Percentiles rank a stretch among this genome's conserved stretches.
Conservation (phyloP, 2,113 vertebrate species). For the Tursiops truncatus region DNA sequence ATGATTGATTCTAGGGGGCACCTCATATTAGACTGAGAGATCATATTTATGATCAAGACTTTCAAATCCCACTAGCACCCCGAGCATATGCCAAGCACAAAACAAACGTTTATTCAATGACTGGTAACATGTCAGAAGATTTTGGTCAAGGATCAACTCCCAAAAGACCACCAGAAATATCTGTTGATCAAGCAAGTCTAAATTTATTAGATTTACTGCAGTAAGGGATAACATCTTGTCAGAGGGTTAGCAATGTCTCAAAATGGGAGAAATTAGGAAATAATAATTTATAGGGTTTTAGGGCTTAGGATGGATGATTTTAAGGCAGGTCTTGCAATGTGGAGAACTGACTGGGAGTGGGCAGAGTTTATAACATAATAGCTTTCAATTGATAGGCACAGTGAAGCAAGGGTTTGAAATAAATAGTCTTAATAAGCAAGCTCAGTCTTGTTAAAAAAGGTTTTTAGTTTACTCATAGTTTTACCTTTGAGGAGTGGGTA, state of each 20-base stretch:
- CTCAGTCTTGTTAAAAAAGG: not conserved
- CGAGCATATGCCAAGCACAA: not conserved
- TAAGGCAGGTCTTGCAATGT: not conserved
- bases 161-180: not conserved
- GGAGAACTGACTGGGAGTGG: not conserved
- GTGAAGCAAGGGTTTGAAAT: not conserved
- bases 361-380: not conserved
- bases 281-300: not conserved
- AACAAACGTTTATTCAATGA: not conserved
- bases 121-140: not conserved
- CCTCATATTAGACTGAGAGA: not conserved
- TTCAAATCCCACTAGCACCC: not conserved
- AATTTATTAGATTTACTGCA: not conserved
- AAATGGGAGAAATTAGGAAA: not conserved
- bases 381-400: not conserved
- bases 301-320: not conserved
- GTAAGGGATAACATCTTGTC: not conserved
- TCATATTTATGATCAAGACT: not conserved
- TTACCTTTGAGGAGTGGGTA: not conserved
- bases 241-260: not conserved
- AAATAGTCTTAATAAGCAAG: not conserved
- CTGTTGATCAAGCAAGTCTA: not conserved
- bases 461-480: not conserved
- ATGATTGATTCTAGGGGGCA: conserved; percentile 28
- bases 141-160: not conserved